phyloP scores from a whole-genome alignment of 2,113 vertebrate genomes.

The Lagenorhynchus albirostris region DNA sequence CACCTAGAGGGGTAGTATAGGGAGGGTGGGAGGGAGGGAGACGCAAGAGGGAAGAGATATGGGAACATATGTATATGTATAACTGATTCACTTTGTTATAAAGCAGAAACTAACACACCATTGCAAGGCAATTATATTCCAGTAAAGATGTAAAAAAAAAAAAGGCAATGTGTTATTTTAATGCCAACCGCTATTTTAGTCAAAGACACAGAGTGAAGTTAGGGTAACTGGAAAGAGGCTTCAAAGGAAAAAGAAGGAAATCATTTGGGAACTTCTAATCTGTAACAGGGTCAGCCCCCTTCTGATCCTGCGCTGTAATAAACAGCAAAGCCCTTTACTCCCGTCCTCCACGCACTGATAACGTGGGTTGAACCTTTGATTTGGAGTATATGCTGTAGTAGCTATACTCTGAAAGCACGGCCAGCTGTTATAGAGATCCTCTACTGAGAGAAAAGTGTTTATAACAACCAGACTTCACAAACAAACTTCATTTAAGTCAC shows the following conservation, averaged over 20 bases:
- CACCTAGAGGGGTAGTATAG: no score
- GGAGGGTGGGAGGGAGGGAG: no score
- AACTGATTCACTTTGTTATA: no score
- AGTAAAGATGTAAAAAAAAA: background rate
- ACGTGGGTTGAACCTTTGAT: background rate
- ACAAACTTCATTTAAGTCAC: background rate
- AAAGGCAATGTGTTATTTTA: conserved; percentile 42
- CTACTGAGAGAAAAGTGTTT: background rate
- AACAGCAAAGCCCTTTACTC: conserved; percentile 8
- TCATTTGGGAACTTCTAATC: background rate
- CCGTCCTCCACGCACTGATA: background rate
- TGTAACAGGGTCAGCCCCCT: background rate
- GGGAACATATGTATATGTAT: no score
- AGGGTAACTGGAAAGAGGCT: conserved; percentile 8
- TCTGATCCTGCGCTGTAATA: background rate
- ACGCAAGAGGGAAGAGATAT: no score
- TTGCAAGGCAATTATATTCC: no score
- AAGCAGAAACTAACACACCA: no score
- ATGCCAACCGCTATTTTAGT: background rate
- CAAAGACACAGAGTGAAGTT: background rate
- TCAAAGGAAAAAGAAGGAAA: conserved; percentile 22
- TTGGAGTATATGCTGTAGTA: background rate
- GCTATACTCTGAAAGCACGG: background rate
- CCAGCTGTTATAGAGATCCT: background rate
- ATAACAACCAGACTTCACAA: background rate